Evolutionary conservation across 2,888 invertebrate genomes (phyloP).

Genomic region (Galeopsomyia nigrocyanea): DNA sequence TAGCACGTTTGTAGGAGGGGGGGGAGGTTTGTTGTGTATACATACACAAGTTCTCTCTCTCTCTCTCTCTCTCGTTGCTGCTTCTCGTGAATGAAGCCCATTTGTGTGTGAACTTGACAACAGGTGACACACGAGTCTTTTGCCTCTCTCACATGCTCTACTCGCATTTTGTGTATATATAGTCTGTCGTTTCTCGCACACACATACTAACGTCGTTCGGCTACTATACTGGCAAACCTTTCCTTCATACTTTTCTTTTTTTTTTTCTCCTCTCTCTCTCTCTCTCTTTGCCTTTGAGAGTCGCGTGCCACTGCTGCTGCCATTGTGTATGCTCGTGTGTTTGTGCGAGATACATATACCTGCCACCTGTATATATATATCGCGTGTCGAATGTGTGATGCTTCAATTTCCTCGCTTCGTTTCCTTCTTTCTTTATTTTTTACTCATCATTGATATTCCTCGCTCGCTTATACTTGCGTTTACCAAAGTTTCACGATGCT

Average conservation of each 20-base stretch:
- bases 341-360: no score
- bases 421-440: no score
- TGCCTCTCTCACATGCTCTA: slow-evolving; percentile 1
- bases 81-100: slow-evolving; percentile 40
- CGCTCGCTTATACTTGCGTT: no score
- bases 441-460: no score
- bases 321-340: no score
- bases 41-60: no score
- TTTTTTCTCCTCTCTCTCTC: slow-evolving; percentile 50
- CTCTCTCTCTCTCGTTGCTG: slow-evolving; percentile 15
- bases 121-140: slow-evolving; percentile 35
- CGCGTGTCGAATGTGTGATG: no score
- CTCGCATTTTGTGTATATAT: neutral
- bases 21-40: neutral
- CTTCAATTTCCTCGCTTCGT: no score
- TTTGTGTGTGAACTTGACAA: slow-evolving; percentile 37
- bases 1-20: neutral
- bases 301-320: slow-evolving; percentile 12
- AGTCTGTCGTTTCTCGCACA: neutral
- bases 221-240: no score
- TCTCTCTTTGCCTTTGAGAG: slow-evolving; percentile 9
- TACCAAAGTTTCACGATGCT: no score
- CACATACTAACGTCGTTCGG: no score
- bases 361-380: no score
- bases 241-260: slow-evolving; percentile 33